Base-by-base conservation (phyloP, 2,888 invertebrate species). In the Heliconius ismenius region DNA sequence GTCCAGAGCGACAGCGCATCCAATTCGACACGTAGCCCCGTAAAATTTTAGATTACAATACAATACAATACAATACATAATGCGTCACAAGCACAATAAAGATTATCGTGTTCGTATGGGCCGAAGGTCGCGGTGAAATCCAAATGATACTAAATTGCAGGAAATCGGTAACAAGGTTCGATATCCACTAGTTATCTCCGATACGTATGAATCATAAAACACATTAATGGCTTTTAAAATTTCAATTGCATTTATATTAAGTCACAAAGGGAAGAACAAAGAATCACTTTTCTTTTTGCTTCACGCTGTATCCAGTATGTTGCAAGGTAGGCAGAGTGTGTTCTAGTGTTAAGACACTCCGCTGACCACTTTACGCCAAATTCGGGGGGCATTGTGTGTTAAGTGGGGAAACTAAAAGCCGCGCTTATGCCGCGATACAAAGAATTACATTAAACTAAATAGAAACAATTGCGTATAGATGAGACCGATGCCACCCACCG, bases 121-220 rank as follows among this genome's bases (percentile, higher is more conserved):
- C 18, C 74, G 74, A 79, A 79, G 79, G 78, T 76, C 73, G 74
- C 24, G n/a, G 74, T 75, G 76, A 78, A 79, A 78, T 78, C 78
- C 70, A 76, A 79, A 76, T 65, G 64, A 73, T 75, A 28, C 70
- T 67, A 39, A 76, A 76, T 79, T 76, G 76, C 76, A 78, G 74
- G 75, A 76, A 75, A 76, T 73, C 58, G 64, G 74, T 74, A 72
- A 65, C 58, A 43, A 67, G 73, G 36, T 72, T 62, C 54, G 76
- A 76, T 79, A 70, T 74, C 76, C 67, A 77, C 32, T 58, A 70
- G 58, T 70, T 70, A 58, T 70, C 70, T 58, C 54, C 4, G 60
- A 54, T 32, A 28, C 32, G n/a, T n/a, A 69, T 7, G 7, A 32
- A 32, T 28, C 6, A 68, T 49, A 43, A 26, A 49, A 26, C 15